Percentiles rank a stretch among this genome's conserved stretches.
Conservation (phyloP, 2,888 invertebrate species). For the Boloria euphrosyne region DNA sequence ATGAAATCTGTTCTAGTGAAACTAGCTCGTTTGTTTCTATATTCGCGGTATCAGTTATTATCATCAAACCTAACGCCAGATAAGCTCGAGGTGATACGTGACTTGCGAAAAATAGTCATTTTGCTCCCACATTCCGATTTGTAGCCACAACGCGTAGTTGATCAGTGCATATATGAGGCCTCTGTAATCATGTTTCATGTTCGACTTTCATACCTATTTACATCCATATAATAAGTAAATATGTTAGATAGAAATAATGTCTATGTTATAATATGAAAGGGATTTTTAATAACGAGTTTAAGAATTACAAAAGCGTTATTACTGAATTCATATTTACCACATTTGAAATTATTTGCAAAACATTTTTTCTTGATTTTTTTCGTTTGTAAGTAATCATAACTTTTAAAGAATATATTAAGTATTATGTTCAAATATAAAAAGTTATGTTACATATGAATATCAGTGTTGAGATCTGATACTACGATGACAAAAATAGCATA, state of each 20-base stretch:
- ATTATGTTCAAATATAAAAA: no score
- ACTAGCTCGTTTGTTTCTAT: conserved; percentile 49
- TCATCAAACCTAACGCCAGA: conserved; percentile 77
- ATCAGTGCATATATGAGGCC: conserved; percentile 27
- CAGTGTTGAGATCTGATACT: neutral
- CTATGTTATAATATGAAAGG: no score
- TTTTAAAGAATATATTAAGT: no score
- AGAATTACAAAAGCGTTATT: no score
- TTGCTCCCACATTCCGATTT: conserved; percentile 57
- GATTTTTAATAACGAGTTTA: no score
- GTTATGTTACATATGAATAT: no score
- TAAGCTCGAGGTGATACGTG: conserved; percentile 75
- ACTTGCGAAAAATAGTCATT: conserved; percentile 77
- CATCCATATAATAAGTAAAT: no score
- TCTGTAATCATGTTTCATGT: conserved; percentile 27
- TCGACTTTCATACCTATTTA: neutral
- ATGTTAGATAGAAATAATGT: no score
- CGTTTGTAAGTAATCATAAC: no score
- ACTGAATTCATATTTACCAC: no score
- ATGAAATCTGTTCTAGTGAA: conserved; percentile 46
- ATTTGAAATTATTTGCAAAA: no score
- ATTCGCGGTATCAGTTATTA: conserved; percentile 78
- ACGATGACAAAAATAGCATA: neutral
- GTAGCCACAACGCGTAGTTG: conserved; percentile 47
- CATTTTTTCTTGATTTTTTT: no score